Evolutionary conservation across 1,140 invertebrate genomes (phyloP), one percentile per base, ranked within the genome.

Genomic region (Pachypsylla venusta): DNA sequence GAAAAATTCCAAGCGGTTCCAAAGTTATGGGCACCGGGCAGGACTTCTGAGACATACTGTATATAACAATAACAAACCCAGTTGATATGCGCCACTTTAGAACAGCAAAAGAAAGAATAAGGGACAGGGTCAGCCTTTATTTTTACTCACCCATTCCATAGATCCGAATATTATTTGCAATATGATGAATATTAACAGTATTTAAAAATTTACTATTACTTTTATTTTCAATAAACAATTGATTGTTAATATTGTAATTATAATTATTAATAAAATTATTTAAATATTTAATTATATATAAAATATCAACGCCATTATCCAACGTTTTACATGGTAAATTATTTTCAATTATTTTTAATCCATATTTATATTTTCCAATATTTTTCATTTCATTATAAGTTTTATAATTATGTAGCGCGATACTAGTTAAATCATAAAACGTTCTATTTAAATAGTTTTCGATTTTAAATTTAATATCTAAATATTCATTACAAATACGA

Each of bases 111-210:
- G 16, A 19, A 35, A 42, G 53, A 55, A 14, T 54, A 53, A 26
- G 10, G 4, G 25, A 60, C 42, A 25, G 58, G 71, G 71, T 71
- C 67, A 83, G 87, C 1, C 93, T 95, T 0, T 93, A 97, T 67
- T 95, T 97, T 80, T 98, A 93, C 56, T 99, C 93, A 2, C 96
- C 96, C 22, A 86, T 91, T 25, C 96, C 96, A 71, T 99, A 95
- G 0, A 94, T 98, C 66, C 94, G 79, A 62, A 99, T 93, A 0
- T 94, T 98, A 77, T 98, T 98, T 0, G 95, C 92, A 57, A 98
- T 84, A 66, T 99, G 95, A 7, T 83, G 77, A 59, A 98, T 97
- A 59, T 90, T 92, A 62, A 99, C 92, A 0, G 95, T 95, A 70
- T 97, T 97, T 39, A 99, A 73, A 75, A 94, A 85, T 70, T 97